Evolutionary conservation across 2,888 invertebrate genomes (phyloP), one percentile per base, ranked within the genome.

Genomic region (Dinocampus coccinellae): DNA sequence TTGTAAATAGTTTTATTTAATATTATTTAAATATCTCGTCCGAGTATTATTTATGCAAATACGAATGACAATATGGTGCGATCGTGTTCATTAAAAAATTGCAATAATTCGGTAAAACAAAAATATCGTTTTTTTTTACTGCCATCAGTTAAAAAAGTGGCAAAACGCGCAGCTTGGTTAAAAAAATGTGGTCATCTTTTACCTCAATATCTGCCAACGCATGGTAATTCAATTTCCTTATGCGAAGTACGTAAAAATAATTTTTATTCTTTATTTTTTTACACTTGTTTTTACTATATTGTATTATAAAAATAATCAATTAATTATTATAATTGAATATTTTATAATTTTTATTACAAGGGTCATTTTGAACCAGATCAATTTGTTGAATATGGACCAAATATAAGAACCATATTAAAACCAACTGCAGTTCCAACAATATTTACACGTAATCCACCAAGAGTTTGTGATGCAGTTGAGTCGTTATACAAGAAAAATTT

Each of bases 101-200:
- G 63, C n/a, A 47, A 29, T 26, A 63, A 63, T 63, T 63, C 63
- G 16, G 63, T 63, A 1, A 42, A 47, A 52, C 63, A 63, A 10
- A 63, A 63, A 29, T 63, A 63, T 47, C 63, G 63, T 7, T 63
- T 63, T 33, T 63, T 63, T 33, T 7, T 63, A 63, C 33, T 63
- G 39, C 63, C 63, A 29, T 63, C 63, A 52, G 63, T 63, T 20
- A 63, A 63, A 52, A 63, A 63, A 52, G 63, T 63, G n/a, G 63
- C 63, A 16, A 63, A 63, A 63, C 39, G 63, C 16, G 29, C 63
- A 26, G 63, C 63, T 20, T 63, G 63, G 63, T 33, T 63, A 1
- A 7, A 29, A 33, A 42, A 63, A 47, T 63, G 63, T 52, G 52
- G 47, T 52, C 47, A 63, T 63, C 29, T 63, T 11, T 52, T 63